Percentiles rank a stretch among this genome's conserved stretches.
These are phyloP conservation scores for Colistium nudipinnis DNA, from an alignment of 2,113 vertebrate species.

Conservation along the genomic window DNA sequence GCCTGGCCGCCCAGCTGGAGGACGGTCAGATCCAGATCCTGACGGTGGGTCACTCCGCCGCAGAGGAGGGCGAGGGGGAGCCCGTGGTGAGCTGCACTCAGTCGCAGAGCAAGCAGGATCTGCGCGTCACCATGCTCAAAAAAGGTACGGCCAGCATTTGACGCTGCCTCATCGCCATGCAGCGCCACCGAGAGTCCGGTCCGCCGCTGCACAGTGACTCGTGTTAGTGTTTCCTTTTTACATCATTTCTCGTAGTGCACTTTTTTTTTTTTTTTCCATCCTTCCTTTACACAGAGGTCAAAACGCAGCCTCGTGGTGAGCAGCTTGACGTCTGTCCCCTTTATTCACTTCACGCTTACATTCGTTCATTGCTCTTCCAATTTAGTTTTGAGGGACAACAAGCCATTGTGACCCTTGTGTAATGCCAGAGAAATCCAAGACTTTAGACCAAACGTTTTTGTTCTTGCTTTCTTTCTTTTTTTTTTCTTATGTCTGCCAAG, in stretches of 20 bases:
- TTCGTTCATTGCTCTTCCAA: too few species aligned
- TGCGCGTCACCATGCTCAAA: conserved; percentile 93
- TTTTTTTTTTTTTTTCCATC: background rate
- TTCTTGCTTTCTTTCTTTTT: background rate
- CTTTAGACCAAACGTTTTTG: background rate
- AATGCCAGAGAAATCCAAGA: background rate
- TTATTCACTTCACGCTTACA: too few species aligned
- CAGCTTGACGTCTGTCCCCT: too few species aligned
- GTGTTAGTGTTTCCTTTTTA: conserved; percentile 17
- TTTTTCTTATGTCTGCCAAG: conserved; percentile 70
- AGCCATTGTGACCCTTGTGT: background rate
- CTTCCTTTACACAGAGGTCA: too few species aligned
- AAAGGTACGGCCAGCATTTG: conserved; percentile 86
- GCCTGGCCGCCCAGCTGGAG: conserved; percentile 87
- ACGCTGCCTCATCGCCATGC: conserved; percentile 2
- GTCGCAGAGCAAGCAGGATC: conserved; percentile 90
- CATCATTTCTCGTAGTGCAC: background rate
- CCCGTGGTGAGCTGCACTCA: conserved; percentile 83
- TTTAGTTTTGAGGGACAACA: too few species aligned
- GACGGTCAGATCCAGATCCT: conserved; percentile 92
- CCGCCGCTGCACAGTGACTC: conserved; percentile 30
- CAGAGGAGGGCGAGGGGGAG: conserved; percentile 86
- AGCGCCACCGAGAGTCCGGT: conserved; percentile 1
- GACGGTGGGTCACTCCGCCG: conserved; percentile 84
- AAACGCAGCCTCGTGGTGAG: background rate